These are phyloP conservation scores for Puffinus mauretanicus DNA, from an alignment of 2,113 vertebrate species.

Conservation along the genomic window DNA sequence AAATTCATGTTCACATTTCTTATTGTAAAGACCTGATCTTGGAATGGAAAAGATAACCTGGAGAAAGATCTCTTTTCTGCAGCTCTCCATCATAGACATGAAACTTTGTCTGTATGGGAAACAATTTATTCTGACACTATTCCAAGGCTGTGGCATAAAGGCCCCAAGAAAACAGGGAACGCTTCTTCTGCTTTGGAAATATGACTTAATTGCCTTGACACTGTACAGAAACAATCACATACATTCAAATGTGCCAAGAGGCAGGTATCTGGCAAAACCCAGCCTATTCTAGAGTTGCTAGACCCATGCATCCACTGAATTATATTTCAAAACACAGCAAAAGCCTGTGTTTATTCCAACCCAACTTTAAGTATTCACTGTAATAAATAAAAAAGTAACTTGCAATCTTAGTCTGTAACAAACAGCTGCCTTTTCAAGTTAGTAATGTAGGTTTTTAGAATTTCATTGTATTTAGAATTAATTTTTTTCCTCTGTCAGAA, in stretches of 20 bases:
- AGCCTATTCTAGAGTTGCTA: background rate
- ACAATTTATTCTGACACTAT: background rate
- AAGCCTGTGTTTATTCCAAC: background rate
- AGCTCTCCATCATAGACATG: background rate
- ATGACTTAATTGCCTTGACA: background rate
- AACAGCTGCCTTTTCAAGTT: background rate
- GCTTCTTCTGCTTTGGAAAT: background rate
- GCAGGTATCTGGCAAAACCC: background rate
- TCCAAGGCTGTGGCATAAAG: background rate
- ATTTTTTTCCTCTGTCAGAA: background rate
- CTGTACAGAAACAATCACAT: background rate
- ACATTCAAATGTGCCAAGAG: background rate
- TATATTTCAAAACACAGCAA: background rate
- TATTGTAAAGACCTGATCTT: background rate
- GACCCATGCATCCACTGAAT: background rate
- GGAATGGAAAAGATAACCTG: background rate
- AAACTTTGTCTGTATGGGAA: background rate
- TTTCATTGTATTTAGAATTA: background rate
- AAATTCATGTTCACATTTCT: background rate
- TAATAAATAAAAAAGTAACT: background rate
- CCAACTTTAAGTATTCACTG: background rate
- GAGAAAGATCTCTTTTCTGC: background rate
- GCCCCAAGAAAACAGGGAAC: background rate
- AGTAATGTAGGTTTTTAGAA: background rate
- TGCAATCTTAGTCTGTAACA: background rate